These are phyloP conservation scores for Liodrosophila aerea DNA, from an alignment of 2,888 invertebrate genomes.

Conservation along the genomic window DNA sequence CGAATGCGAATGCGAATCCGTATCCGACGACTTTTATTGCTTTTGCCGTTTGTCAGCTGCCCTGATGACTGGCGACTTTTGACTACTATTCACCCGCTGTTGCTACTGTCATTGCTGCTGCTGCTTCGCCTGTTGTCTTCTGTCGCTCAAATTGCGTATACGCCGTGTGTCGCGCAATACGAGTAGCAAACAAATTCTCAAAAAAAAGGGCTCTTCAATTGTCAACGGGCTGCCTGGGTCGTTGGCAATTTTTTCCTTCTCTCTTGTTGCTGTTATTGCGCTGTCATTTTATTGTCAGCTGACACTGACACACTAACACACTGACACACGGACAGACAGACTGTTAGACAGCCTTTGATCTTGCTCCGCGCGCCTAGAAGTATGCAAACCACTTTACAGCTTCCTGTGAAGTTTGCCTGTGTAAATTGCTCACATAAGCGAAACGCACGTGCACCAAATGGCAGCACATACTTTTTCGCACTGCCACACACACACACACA, in stretches of 20 bases:
- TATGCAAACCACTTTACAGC: constrained; percentile 61
- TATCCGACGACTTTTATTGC: constrained; percentile 55
- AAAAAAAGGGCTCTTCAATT: constrained; percentile 36
- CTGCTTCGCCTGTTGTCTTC: constrained; percentile 27
- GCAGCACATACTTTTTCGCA: constrained; percentile 34
- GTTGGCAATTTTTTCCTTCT: constrained; percentile 2
- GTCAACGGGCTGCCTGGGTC: constrained; percentile 40
- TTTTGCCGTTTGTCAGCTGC: constrained; percentile 47
- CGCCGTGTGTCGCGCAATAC: constrained; percentile 45
- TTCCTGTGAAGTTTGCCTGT: constrained; percentile 16
- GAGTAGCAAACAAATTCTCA: constrained; percentile 37
- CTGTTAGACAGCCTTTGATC: constrained; percentile 53
- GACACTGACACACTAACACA: constrained; percentile 30
- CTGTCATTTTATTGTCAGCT: constrained; percentile 63
- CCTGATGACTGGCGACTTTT: constrained; percentile 43
- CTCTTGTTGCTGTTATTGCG: constrained; percentile 53
- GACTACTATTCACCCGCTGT: constrained; percentile 21
- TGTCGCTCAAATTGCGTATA: constrained; percentile 56
- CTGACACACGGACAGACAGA: constrained; percentile 3
- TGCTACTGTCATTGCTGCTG: constrained; percentile 2
- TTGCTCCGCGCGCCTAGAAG: constrained; percentile 30
- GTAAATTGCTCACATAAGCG: constrained; percentile 41
- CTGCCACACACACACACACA: constrained; percentile 8
- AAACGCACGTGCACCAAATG: constrained; percentile 63
- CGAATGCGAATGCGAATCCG: background rate